Evolutionary conservation across 2,797 vertebrate species (phyloP).

Genomic region (Hyperoplus lanceolatus): DNA sequence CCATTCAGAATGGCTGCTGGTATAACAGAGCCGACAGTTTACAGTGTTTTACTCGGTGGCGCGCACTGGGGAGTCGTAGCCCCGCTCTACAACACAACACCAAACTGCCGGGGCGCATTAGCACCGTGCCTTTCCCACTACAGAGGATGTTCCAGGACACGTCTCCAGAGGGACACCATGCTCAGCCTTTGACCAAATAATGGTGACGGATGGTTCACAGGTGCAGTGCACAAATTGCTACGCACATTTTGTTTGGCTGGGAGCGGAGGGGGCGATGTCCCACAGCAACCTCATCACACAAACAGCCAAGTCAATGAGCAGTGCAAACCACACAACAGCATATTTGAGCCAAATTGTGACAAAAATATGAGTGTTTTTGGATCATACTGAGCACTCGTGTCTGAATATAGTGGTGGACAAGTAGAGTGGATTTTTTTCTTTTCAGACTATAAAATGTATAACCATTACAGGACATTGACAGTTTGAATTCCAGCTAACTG

Average conservation of each 20-base stretch:
- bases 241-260: slow-evolving; percentile 6
- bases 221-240: slow-evolving; percentile 19
- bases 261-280: slow-evolving; percentile 15
- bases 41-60: not conserved
- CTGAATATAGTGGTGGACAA: not conserved
- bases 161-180: not conserved
- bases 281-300: slow-evolving; percentile 1
- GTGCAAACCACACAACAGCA: not conserved
- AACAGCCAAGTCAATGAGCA: not conserved
- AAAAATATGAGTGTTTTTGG: not conserved
- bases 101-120: slow-evolving; percentile 19
- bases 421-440: not conserved
- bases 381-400: not conserved
- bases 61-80: not conserved
- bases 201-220: slow-evolving; percentile 27
- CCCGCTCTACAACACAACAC: slow-evolving; percentile 4
- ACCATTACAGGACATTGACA: not conserved
- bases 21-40: slow-evolving; percentile 3
- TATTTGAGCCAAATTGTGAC: not conserved
- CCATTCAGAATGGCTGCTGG: not conserved
- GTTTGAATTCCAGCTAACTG: not conserved
- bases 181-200: slow-evolving; percentile 42
- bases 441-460: not conserved
- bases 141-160: slow-evolving; percentile 12
- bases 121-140: not conserved